Evolutionary conservation across 2,888 invertebrate genomes (phyloP), one percentile per base, ranked within the genome.

Genomic region (Entomobrya proxima): DNA sequence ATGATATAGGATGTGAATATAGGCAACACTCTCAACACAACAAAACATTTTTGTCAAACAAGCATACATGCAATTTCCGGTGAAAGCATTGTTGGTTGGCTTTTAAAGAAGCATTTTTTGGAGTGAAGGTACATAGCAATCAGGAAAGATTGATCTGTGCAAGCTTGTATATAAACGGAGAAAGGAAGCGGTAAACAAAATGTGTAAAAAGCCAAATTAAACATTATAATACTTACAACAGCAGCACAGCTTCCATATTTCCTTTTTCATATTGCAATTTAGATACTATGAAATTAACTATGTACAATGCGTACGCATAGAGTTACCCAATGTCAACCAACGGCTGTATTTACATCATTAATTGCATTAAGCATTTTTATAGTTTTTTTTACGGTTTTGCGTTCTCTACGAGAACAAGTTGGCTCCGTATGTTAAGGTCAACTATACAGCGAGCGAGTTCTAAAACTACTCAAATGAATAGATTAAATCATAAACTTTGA

Each of bases 331-430:
- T 74, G 3, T 21, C 4, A 7, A 2, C n/a, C 13, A 74, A 50
- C 74, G 74, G 50, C 74, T 74, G 47, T 74, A 74, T 74, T n/a
- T 74, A 74, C 74, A 74, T 50, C 74, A 74, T 74, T 74, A 74
- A 74, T 74, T 74, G 74, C 74, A 37, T 18, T n/a, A n/a, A n/a
- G n/a, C n/a, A n/a, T n/a, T n/a, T n/a, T n/a, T n/a, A n/a, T 40
- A 7, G 24, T 24, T 40, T 2, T 11, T 67, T 40, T 67, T 61
- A 67, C 67, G 67, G 67, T 67, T 15, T 32, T 67, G 40, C 67
- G 15, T 74, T 50, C 27, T 27, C 18, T 30, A 50, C n/a, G n/a
- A n/a, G n/a, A n/a, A 47, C 27, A 27, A 30, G 30, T 44, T 15
- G 15, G 47, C 69, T 64, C 37, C 64, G 64, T 64, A 64, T 37